Evolutionary conservation across 2,888 invertebrate genomes (phyloP).

Genomic region (Amphipoea lucens): DNA sequence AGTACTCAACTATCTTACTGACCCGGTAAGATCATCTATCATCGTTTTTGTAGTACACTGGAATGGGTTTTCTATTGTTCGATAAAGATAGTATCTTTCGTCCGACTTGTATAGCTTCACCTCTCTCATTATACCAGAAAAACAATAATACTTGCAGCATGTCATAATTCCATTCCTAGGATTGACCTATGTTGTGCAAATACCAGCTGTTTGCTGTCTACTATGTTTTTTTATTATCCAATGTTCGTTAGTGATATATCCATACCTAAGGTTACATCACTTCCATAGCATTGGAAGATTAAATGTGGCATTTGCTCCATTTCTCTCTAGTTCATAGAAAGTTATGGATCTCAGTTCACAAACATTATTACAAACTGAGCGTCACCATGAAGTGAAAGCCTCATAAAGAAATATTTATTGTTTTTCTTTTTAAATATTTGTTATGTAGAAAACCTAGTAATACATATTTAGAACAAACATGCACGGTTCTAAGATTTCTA

Average conservation of each 20-base stretch:
- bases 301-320: conserved; percentile 86
- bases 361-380: conserved; percentile 67
- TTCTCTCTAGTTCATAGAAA: conserved; percentile 80
- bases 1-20: conserved; percentile 95
- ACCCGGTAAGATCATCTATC: conserved; percentile 90
- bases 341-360: conserved; percentile 86
- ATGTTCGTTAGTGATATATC: conserved; percentile 89
- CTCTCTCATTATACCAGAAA: background rate
- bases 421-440: background rate
- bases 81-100: background rate
- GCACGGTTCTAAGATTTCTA: background rate
- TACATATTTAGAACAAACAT: background rate
- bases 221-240: conserved; percentile 70
- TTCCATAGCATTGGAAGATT: conserved; percentile 89
- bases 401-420: background rate
- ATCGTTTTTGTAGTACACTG: background rate
- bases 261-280: conserved; percentile 76
- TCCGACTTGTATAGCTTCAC: background rate
- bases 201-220: background rate
- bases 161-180: background rate
- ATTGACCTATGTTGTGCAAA: background rate
- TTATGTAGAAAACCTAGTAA: background rate
- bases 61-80: background rate
- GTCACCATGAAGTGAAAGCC: background rate
- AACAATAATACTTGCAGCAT: conserved; percentile 1